These are phyloP conservation scores for Bombus polaris DNA, from an alignment of 1,140 invertebrate species.

Conservation along the genomic window DNA sequence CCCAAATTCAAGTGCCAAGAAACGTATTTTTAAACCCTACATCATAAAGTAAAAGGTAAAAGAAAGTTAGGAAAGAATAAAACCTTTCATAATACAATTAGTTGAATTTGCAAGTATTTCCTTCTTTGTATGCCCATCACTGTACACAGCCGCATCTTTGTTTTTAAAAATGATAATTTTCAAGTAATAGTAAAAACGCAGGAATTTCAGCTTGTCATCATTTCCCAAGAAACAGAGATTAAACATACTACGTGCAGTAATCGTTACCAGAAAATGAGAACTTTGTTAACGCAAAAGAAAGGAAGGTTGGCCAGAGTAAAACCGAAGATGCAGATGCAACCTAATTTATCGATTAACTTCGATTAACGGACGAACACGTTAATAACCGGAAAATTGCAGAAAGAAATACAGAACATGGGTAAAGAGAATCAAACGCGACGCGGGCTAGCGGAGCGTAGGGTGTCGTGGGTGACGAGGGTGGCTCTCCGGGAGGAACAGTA, in stretches of 20 bases:
- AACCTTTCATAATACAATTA: too few relatives aligned
- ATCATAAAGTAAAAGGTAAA: too few relatives aligned
- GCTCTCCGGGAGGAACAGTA: conserved; percentile 10
- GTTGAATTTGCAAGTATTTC: too few relatives aligned
- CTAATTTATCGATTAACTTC: conserved; percentile 32
- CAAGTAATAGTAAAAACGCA: background rate
- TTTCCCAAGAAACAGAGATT: background rate
- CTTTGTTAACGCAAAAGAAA: background rate
- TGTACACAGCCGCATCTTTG: too few relatives aligned
- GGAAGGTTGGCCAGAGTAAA: too few relatives aligned
- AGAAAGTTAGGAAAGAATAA: too few relatives aligned
- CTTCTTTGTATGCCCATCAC: too few relatives aligned
- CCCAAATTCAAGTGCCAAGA: too few relatives aligned
- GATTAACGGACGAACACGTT: conserved; percentile 48
- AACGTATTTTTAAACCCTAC: too few relatives aligned
- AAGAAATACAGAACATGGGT: conserved; percentile 38
- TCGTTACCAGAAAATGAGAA: background rate
- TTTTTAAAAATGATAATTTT: too few relatives aligned
- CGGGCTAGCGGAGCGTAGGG: conserved; percentile 40
- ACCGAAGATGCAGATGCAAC: background rate
- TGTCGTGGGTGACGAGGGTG: conserved; percentile 29
- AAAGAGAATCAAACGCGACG: conserved; percentile 55
- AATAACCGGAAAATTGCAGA: conserved; percentile 51
- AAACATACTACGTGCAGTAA: background rate
- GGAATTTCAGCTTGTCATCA: background rate